These are phyloP conservation scores for Philotrypesis tridentata DNA, from an alignment of 1,140 invertebrate genomes.

Conservation along the genomic window DNA sequence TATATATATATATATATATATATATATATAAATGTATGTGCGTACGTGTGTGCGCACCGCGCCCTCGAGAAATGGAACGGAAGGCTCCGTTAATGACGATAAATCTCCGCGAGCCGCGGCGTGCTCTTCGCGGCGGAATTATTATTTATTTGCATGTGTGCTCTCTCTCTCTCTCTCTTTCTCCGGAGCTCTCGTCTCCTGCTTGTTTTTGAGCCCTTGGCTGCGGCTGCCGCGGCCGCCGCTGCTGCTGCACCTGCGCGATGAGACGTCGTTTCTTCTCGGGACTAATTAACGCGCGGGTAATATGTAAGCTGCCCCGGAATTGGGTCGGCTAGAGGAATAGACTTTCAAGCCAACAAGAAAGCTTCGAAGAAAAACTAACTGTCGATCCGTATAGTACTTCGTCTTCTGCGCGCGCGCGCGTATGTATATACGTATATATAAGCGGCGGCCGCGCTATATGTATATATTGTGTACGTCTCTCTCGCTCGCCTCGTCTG, in stretches of 20 bases:
- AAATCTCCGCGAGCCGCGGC: constrained; percentile 2
- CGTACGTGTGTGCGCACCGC: neutral
- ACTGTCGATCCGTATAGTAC: neutral
- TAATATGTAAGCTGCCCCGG: neutral
- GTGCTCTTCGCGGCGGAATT: neutral
- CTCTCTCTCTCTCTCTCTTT: too few relatives aligned
- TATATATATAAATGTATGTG: too few relatives aligned
- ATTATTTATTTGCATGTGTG: constrained; percentile 14
- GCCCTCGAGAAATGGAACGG: constrained; percentile 35
- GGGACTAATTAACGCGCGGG: neutral
- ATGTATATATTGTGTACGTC: too few relatives aligned
- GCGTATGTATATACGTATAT: too few relatives aligned
- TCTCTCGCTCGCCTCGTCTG: too few relatives aligned
- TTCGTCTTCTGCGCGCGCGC: too few relatives aligned
- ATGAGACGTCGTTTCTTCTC: neutral
- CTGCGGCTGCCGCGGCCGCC: neutral
- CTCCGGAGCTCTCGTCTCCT: neutral
- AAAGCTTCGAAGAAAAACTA: neutral
- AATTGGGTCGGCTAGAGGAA: neutral
- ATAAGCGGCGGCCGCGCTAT: too few relatives aligned
- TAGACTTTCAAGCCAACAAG: neutral
- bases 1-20: neutral
- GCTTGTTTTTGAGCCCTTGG: neutral
- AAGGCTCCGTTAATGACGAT: constrained; percentile 40
- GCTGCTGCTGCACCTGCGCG: neutral